These are phyloP conservation scores for Halesus radiatus DNA, from an alignment of 1,140 invertebrate species.

Conservation along the genomic window DNA sequence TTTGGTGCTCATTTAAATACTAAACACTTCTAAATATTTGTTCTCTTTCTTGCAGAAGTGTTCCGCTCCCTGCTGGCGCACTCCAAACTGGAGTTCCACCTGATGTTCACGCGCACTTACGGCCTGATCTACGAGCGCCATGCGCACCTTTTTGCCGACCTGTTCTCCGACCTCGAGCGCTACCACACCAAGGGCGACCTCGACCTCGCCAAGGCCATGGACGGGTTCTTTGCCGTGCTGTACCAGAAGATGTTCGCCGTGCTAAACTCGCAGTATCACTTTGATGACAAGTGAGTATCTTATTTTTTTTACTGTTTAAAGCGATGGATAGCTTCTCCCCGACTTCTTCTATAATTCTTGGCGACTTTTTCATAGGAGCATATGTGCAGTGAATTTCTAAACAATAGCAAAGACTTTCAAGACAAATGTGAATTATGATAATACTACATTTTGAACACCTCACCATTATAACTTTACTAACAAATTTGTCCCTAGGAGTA, in stretches of 20 bases:
- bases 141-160: slow-evolving; percentile 90
- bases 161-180: slow-evolving; percentile 91
- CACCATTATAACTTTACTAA: no score
- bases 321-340: no score
- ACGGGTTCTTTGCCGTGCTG: slow-evolving; percentile 92
- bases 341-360: no score
- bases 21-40: neutral
- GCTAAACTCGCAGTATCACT: slow-evolving; percentile 90
- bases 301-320: no score
- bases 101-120: slow-evolving; percentile 96
- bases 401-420: no score
- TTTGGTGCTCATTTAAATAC: no score
- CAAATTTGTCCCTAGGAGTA: no score
- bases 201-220: slow-evolving; percentile 88
- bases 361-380: no score
- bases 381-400: no score
- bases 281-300: slow-evolving; percentile 82
- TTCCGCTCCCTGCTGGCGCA: slow-evolving; percentile 84
- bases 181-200: slow-evolving; percentile 89
- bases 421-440: no score
- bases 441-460: no score
- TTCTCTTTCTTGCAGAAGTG: slow-evolving; percentile 77
- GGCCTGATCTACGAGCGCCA: slow-evolving; percentile 96
- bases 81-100: slow-evolving; percentile 89
- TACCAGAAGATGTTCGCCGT: slow-evolving; percentile 98